Conservation (phyloP, 1,140 invertebrate species). For the Cotesia chilonis region DNA sequence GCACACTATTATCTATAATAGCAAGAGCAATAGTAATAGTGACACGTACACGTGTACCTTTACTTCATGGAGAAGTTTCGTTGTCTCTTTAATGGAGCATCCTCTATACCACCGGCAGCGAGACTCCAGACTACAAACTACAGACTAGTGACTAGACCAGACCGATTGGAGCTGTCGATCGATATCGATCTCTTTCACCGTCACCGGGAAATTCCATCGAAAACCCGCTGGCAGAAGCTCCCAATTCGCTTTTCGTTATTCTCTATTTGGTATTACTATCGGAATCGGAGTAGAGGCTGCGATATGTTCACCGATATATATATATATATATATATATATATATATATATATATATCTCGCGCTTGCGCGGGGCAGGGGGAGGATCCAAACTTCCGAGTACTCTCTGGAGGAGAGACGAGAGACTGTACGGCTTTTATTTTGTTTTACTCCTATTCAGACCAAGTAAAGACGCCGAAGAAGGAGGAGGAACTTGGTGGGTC, state of each 20-base stretch:
- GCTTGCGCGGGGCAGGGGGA: slow-evolving; percentile 7
- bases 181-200: slow-evolving; percentile 24
- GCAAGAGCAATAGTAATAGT: too few species aligned
- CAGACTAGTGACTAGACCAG: background rate
- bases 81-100: too few species aligned
- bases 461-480: slow-evolving; percentile 39
- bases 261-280: too few species aligned
- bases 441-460: background rate
- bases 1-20: too few species aligned
- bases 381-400: slow-evolving; percentile 29
- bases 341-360: too few species aligned
- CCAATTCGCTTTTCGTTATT: background rate
- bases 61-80: too few species aligned
- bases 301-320: background rate
- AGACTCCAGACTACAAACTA: background rate
- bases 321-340: too few species aligned
- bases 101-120: too few species aligned
- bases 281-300: too few species aligned
- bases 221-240: slow-evolving; percentile 15
- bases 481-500: slow-evolving; percentile 32
- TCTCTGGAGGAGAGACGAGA: slow-evolving; percentile 20
- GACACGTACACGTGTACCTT: too few species aligned
- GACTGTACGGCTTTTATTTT: too few species aligned
- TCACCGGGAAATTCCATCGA: slow-evolving; percentile 4
- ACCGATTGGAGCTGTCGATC: background rate